phyloP scores from a whole-genome alignment of 2,113 vertebrate genomes.

The Ranitomeya imitator region DNA sequence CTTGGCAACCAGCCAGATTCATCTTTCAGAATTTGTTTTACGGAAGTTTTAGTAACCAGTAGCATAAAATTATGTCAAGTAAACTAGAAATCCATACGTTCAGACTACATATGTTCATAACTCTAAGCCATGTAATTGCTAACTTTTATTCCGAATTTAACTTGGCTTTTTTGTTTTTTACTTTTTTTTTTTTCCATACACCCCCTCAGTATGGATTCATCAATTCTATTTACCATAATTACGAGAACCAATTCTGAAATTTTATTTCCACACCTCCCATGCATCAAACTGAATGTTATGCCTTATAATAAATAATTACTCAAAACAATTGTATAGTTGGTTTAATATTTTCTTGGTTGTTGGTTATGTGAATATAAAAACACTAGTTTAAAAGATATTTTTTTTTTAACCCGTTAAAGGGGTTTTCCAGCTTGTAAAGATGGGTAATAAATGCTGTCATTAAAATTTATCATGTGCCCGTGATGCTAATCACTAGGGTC shows the following conservation, averaged over 20 bases:
- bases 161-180: not conserved
- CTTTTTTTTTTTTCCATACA: not conserved
- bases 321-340: not conserved
- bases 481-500: not conserved
- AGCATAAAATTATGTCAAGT: not conserved
- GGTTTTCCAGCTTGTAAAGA: not conserved
- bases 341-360: not conserved
- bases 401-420: not conserved
- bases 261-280: conserved; percentile 29
- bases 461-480: too few relatives aligned
- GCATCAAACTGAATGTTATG: not conserved
- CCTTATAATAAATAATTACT: conserved; percentile 10
- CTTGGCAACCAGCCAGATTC: not conserved
- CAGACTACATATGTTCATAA: not conserved
- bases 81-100: not conserved
- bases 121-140: not conserved
- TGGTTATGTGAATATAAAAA: not conserved
- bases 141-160: not conserved
- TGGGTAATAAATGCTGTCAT: not conserved
- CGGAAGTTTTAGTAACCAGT: not conserved
- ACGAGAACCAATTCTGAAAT: conserved; percentile 26
- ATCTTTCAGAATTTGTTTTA: not conserved
- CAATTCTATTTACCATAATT: not conserved
- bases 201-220: conserved; percentile 11
- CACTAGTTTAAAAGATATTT: not conserved